Evolutionary conservation across 2,888 invertebrate species (phyloP), one percentile per base, ranked within the genome.

Genomic region (Tipula confusa): DNA sequence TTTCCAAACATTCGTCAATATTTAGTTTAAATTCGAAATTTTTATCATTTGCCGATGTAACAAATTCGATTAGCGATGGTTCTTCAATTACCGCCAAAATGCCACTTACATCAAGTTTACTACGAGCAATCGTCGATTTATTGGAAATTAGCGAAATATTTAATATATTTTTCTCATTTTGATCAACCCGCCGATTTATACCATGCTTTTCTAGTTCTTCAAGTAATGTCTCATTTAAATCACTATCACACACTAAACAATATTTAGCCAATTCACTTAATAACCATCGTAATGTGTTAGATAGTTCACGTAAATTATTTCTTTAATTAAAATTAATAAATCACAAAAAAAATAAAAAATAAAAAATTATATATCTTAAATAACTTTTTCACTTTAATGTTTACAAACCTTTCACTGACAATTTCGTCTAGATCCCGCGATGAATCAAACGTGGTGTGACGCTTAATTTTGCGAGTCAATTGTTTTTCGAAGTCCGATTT

Each of bases 211-310:
- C 83, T 4, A 86, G 80, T 86, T 93, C 93, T 83, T 93, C 93
- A 0, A 94, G 92, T 82, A 96, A 89, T 13, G 94, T 95, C 85
- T 92, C 93, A 89, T 95, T 95, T 48, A 96, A 90, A 88, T 95
- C 95, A 87, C 94, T 94, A 88, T 96, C 96, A 83, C 95, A 95
- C 85, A 92, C 91, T 6, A 92, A 92, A 87, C 95, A 94, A 88
- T 95, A 95, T 87, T 93, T 93, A 81, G 94, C 92, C 86, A 96
- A 89, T 87, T 95, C 94, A 0, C 92, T 90, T 84, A 96, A 91
- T 33, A 93, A 91, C 85, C 92, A 91, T 86, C 94, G 93, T 84
- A 95, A 90, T 48, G 92, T 92, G 82, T 90, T 89, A 31, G 94
- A 93, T 83, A 94, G 91, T 85, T 93, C 93, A 85, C 92, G 92